These are phyloP conservation scores for Drosophila eohydei DNA, from an alignment of 2,888 invertebrate genomes.

Conservation along the genomic window DNA sequence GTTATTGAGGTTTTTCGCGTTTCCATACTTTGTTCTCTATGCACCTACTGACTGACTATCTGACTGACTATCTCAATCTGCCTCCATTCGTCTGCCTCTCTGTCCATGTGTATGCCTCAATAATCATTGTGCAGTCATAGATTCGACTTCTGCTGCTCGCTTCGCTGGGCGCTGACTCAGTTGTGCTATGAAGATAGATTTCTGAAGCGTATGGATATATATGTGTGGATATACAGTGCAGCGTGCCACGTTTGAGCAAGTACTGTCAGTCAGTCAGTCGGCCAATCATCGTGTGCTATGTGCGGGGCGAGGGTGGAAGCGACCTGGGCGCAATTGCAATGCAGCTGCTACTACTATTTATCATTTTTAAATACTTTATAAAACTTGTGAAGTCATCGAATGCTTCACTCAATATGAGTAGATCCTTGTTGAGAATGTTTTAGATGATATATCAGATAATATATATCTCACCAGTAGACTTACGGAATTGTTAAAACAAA, in stretches of 20 bases:
- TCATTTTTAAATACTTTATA: neutral
- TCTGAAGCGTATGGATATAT: neutral
- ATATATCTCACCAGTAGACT: neutral
- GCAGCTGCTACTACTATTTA: constrained; percentile 4
- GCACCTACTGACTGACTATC: constrained; percentile 41
- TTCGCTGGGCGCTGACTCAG: constrained; percentile 53
- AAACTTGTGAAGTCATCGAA: no score
- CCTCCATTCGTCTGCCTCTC: constrained; percentile 14
- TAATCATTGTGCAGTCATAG: constrained; percentile 70
- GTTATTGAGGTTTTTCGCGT: constrained; percentile 62
- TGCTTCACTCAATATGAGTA: neutral
- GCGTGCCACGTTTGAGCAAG: constrained; percentile 55
- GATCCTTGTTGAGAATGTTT: neutral
- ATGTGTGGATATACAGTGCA: constrained; percentile 28
- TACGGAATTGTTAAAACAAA: neutral
- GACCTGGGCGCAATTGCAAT: neutral
- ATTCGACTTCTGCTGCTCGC: constrained; percentile 47
- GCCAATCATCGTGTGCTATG: constrained; percentile 14
- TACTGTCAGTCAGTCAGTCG: constrained; percentile 35
- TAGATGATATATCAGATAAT: neutral
- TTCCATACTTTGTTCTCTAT: constrained; percentile 58
- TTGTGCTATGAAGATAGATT: constrained; percentile 28
- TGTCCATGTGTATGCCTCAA: constrained; percentile 50
- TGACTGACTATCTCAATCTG: constrained; percentile 36
- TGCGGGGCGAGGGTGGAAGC: neutral